phyloP scores from a whole-genome alignment of 2,113 vertebrate species.

The Trichechus manatus region DNA sequence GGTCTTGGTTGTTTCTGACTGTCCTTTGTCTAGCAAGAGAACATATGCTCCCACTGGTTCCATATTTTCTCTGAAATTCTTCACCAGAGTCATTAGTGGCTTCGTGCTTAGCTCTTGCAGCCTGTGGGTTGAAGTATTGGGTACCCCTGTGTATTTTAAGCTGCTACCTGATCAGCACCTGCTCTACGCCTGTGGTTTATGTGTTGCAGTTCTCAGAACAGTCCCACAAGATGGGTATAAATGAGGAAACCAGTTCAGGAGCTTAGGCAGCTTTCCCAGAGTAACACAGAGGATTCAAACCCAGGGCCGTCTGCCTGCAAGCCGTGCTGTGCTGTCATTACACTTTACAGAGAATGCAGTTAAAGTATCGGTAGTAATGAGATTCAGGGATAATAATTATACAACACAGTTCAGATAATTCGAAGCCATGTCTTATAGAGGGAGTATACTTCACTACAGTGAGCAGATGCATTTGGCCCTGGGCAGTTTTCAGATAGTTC shows the following conservation, averaged over 20 bases:
- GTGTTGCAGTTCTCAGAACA: neutral
- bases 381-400: neutral
- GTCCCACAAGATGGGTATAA: neutral
- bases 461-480: neutral
- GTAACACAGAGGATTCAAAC: neutral
- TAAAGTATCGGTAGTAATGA: neutral
- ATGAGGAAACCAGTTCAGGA: neutral
- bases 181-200: neutral
- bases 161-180: neutral
- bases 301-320: neutral
- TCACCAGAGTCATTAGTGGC: neutral
- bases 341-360: neutral
- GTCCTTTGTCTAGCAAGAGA: neutral
- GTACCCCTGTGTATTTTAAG: neutral
- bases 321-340: neutral
- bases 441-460: neutral
- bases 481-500: constrained; percentile 10
- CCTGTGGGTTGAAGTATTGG: neutral
- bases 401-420: neutral
- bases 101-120: neutral
- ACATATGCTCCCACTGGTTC: neutral
- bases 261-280: neutral
- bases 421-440: neutral
- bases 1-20: neutral
- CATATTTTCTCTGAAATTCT: neutral